Evolutionary conservation across 2,888 invertebrate genomes (phyloP).

Genomic region (Nephrotoma appendiculata): DNA sequence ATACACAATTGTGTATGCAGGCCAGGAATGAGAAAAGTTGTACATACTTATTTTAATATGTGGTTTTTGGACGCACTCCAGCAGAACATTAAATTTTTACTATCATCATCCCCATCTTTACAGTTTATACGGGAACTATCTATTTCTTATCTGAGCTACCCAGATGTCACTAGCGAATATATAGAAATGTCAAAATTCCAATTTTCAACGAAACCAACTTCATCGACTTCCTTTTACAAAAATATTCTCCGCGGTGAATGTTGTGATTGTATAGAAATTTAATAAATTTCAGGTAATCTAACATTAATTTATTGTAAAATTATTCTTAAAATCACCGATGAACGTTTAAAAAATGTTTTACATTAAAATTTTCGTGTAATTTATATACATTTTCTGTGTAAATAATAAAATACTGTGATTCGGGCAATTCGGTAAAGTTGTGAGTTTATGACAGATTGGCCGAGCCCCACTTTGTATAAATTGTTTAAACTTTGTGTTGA

Average conservation of each 20-base stretch:
- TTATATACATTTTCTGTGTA: background rate
- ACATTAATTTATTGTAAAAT: background rate
- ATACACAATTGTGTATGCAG: too few species aligned
- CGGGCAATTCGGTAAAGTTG: background rate
- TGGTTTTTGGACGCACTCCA: too few species aligned
- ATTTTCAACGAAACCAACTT: conserved; percentile 10
- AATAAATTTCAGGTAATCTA: conserved; percentile 33
- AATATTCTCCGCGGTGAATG: conserved; percentile 32
- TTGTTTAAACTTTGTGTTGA: background rate
- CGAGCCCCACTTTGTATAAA: background rate
- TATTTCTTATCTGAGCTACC: background rate
- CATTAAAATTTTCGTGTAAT: background rate
- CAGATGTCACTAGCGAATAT: background rate
- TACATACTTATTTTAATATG: too few species aligned
- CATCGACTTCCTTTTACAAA: conserved; percentile 30
- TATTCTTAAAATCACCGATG: background rate
- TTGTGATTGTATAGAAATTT: conserved; percentile 26
- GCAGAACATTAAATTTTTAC: background rate
- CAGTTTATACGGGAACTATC: background rate
- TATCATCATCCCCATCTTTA: background rate
- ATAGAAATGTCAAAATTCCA: background rate
- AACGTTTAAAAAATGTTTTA: background rate
- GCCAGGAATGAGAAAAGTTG: too few species aligned
- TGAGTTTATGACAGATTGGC: background rate
- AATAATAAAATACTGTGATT: background rate